Percentiles rank a stretch among this genome's conserved stretches.
These are phyloP conservation scores for Paraescarpia echinospica DNA, from an alignment of 1,140 invertebrate genomes.

Conservation along the genomic window DNA sequence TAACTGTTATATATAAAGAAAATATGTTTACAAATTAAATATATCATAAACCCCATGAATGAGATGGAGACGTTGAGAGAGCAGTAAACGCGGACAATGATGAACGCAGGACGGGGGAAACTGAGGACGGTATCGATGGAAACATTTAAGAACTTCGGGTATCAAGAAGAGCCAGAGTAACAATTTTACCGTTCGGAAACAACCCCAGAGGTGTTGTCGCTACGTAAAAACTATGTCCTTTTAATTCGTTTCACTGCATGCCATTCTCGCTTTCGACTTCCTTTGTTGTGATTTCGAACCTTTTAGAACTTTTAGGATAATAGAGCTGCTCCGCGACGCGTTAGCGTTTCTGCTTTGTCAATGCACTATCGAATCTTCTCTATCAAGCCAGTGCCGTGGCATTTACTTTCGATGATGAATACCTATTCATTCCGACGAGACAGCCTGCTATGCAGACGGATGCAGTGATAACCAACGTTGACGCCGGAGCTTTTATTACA, in stretches of 20 bases:
- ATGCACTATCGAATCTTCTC: too few species aligned
- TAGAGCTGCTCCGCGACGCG: neutral
- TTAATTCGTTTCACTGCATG: neutral
- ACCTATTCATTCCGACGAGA: neutral
- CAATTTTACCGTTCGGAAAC: neutral
- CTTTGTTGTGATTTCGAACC: neutral
- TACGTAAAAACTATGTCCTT: neutral
- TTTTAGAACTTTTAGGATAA: neutral
- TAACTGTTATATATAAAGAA: too few species aligned
- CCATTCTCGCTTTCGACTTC: neutral
- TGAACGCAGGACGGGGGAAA: too few species aligned
- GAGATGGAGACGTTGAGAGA: too few species aligned
- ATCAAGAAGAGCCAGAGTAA: neutral
- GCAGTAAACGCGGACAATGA: too few species aligned
- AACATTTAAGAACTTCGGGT: too few species aligned
- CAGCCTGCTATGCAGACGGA: neutral
- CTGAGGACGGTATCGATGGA: too few species aligned
- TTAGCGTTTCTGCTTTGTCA: neutral
- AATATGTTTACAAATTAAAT: too few species aligned
- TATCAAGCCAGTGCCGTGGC: neutral
- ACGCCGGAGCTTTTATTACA: neutral
- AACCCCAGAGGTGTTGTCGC: neutral
- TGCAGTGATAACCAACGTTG: neutral
- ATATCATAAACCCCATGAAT: too few species aligned
- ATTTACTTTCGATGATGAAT: neutral